These are phyloP conservation scores for Odontophorus gujanensis DNA, from an alignment of 2,113 vertebrate genomes.

Conservation along the genomic window DNA sequence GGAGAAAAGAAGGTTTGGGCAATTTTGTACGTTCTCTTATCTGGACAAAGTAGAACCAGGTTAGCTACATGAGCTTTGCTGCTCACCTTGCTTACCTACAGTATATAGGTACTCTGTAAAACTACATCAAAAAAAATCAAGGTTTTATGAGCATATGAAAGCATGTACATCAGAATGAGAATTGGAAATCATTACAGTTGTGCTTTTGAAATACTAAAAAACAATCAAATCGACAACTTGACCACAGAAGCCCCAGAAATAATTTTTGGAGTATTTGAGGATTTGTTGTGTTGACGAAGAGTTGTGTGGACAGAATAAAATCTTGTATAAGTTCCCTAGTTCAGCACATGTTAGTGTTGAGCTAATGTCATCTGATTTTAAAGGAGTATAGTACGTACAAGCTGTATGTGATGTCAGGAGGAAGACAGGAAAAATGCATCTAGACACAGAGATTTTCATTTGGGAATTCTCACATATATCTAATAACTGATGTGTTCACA, in stretches of 20 bases:
- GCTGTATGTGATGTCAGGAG: fast-evolving
- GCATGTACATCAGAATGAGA: not conserved
- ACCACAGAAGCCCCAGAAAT: not conserved
- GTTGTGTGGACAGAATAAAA: not conserved
- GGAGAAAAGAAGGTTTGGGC: not conserved
- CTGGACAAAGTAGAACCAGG: not conserved
- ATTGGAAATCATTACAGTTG: not conserved
- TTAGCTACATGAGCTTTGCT: not conserved
- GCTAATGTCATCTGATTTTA: not conserved
- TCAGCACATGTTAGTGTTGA: not conserved
- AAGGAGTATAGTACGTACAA: not conserved
- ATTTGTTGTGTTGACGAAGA: not conserved
- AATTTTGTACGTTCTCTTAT: not conserved
- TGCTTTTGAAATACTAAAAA: not conserved
- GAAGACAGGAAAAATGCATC: not conserved
- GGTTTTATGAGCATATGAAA: not conserved
- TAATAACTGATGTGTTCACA: not conserved
- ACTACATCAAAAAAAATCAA: not conserved
- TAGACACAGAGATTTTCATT: not conserved
- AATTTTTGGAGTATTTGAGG: not conserved
- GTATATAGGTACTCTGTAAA: not conserved
- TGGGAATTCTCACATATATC: not conserved
- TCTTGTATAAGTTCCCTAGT: not conserved
- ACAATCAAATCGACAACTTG: not conserved
- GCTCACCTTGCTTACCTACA: not conserved